A percentile compares a stretch with the other conserved stretches of the same genome.
phyloP scores from a whole-genome alignment of 2,113 vertebrate species.

The Hucho hucho region DNA sequence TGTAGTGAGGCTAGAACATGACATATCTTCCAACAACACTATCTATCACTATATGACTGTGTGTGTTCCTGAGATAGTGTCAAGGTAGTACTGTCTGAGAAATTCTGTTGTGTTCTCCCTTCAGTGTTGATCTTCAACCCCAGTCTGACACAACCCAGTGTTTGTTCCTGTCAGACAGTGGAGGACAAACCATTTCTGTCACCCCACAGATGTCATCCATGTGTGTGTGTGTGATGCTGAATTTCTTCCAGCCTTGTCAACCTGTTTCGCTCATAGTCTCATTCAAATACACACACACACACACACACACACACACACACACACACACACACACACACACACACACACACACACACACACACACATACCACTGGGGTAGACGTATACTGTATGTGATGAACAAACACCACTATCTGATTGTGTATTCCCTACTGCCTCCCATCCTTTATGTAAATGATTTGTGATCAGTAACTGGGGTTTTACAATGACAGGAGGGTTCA shows the following conservation, averaged over 20 bases:
- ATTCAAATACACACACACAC: no score
- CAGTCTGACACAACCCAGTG: neutral
- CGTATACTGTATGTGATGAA: no score
- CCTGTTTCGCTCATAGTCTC: neutral
- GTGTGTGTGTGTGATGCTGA: constrained; percentile 5
- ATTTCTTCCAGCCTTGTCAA: neutral
- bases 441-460: neutral
- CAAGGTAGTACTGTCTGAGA: neutral
- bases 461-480: neutral
- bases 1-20: neutral
- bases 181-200: neutral
- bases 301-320: neutral
- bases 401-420: no score
- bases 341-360: constrained; percentile 3
- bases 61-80: no score
- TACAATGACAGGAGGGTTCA: neutral
- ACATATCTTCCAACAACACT: neutral
- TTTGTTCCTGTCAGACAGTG: neutral
- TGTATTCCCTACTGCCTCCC: neutral
- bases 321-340: neutral
- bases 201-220: constrained; percentile 11
- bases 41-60: neutral
- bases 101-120: neutral
- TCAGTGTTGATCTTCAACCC: neutral
- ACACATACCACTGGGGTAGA: neutral